These are phyloP conservation scores for Allobates femoralis DNA, from an alignment of 2,797 vertebrate genomes.

Conservation along the genomic window DNA sequence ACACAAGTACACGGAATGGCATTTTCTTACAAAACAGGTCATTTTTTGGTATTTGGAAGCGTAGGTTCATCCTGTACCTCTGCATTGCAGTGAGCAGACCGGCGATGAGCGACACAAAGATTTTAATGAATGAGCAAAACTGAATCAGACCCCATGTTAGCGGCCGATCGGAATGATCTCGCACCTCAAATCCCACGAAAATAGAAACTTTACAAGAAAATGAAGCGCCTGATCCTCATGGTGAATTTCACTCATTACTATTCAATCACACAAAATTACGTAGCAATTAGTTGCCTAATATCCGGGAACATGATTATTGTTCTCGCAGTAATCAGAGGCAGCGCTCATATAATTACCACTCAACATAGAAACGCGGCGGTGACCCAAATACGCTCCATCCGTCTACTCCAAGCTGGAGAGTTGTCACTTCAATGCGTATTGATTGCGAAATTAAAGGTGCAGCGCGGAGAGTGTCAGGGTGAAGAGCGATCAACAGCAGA, in stretches of 20 bases:
- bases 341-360: constrained; percentile 48
- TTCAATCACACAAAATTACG: constrained; percentile 60
- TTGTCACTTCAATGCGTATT: background rate
- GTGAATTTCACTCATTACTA: constrained; percentile 63
- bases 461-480: background rate
- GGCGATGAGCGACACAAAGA: constrained; percentile 14
- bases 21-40: too few species aligned
- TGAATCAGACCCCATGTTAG: constrained; percentile 32
- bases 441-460: constrained; percentile 3
- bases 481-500: background rate
- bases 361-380: constrained; percentile 22
- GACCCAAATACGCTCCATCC: constrained; percentile 33
- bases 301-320: constrained; percentile 62
- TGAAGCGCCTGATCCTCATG: constrained; percentile 39
- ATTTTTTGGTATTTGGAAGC: too few species aligned
- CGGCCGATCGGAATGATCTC: constrained; percentile 47
- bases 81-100: constrained; percentile 38
- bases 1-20: too few species aligned
- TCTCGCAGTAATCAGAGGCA: constrained; percentile 42
- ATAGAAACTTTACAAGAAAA: constrained; percentile 47
- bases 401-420: constrained; percentile 3
- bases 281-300: constrained; percentile 63
- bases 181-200: constrained; percentile 57
- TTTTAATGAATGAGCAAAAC: constrained; percentile 42
- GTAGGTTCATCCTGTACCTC: background rate